Evolutionary conservation across 2,888 invertebrate genomes (phyloP).

Genomic region (Idaea aversata): DNA sequence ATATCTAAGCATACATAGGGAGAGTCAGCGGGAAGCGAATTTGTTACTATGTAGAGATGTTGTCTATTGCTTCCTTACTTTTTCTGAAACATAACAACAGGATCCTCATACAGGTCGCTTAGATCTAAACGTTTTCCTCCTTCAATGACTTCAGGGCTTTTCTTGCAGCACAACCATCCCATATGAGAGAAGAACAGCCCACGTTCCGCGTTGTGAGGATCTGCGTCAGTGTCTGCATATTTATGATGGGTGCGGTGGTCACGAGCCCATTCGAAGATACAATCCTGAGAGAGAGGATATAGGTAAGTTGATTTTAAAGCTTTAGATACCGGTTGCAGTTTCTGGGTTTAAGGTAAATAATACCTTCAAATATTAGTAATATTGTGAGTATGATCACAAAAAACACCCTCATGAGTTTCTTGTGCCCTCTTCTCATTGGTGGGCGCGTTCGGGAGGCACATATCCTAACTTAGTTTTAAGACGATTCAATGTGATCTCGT

Average conservation of each 20-base stretch:
- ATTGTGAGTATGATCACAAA: too few relatives aligned
- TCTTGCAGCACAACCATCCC: conserved; percentile 94
- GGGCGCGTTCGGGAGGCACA: too few relatives aligned
- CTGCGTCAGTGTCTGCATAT: conserved; percentile 92
- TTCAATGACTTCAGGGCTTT: conserved; percentile 91
- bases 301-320: not conserved
- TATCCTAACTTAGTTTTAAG: too few relatives aligned
- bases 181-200: conserved; percentile 98
- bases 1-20: too few relatives aligned
- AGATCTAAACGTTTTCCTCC: conserved; percentile 92
- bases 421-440: too few relatives aligned
- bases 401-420: too few relatives aligned
- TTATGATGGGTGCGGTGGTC: conserved; percentile 93
- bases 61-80: conserved; percentile 79
- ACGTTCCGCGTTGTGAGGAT: conserved; percentile 92
- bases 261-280: conserved; percentile 84
- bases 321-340: not conserved
- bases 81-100: conserved; percentile 91
- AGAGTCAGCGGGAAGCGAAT: too few relatives aligned
- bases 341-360: too few relatives aligned
- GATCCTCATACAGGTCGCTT: conserved; percentile 90
- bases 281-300: conserved; percentile 64
- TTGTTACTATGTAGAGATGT: too few relatives aligned
- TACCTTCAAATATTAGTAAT: too few relatives aligned
- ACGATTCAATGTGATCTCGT: too few relatives aligned